Evolutionary conservation across 2,797 vertebrate genomes (phyloP), one percentile per base, ranked within the genome.

Genomic region (Scolopax rusticola): DNA sequence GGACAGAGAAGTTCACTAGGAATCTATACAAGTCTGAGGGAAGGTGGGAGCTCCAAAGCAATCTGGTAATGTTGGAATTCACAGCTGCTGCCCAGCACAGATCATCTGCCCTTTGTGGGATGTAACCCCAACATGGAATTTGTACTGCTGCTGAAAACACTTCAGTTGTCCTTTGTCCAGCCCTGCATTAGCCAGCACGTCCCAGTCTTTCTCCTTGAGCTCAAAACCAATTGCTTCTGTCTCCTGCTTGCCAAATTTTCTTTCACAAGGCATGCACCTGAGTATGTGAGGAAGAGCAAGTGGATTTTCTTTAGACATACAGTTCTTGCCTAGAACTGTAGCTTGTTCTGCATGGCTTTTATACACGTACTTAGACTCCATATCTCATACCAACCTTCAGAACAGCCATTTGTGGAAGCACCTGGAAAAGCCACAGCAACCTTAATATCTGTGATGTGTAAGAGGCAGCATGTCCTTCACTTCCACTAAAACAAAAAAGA

Each of bases 151-250:
- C 69, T 69, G 32, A 30, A 61, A 65, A 71, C 10, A 65, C 33
- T 70, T 87, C 0, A 2, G 6, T 41, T 73, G 38, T 17, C 6
- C n/a, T 89, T 76, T 36, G 36, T 76, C 15, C 15, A 76, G 9
- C 18, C 47, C 11, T 89, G 23, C 7, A 4, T 79, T 80, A 80
- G 19, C 51, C 19, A 33, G 10, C 21, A 40, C 0, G 0, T 75
- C 23, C 19, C 36, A 71, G 14, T 71, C 33, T 60, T 75, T n/a
- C 32, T 90, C 3, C 33, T 45, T 36, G 36, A 74, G 6, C 27
- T 40, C 27, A 73, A 79, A 88, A 47, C 3, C 15, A 51, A 4
- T 67, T 60, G 8, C 27, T 76, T 84, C 19, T 65, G 12, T 47
- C 24, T 79, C 12, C 30, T 63, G 11, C 32, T 40, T 56, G 15